Conservation (phyloP, 2,888 invertebrate species). For the Hybos culiciformis region DNA sequence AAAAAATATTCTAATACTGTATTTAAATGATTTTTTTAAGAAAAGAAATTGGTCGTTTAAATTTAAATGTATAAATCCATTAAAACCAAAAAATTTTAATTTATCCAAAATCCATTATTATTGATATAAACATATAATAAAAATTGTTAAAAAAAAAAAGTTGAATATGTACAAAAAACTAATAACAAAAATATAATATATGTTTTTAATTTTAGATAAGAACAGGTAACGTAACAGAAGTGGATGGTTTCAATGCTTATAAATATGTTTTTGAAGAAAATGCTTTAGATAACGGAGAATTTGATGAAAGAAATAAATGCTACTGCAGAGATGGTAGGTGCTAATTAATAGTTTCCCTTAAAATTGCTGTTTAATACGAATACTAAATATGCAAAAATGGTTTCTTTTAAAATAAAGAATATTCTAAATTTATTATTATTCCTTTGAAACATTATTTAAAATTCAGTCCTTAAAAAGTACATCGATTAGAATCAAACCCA, state of each 20-base stretch:
- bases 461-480: no score
- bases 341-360: no score
- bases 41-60: no score
- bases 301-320: constrained; percentile 62
- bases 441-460: no score
- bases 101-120: no score
- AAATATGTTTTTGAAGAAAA: constrained; percentile 64
- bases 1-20: no score
- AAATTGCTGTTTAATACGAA: neutral
- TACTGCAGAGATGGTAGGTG: constrained; percentile 57
- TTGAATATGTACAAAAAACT: neutral
- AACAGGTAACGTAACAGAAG: constrained; percentile 42
- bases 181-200: constrained; percentile 8
- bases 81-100: no score
- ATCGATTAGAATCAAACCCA: no score
- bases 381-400: neutral
- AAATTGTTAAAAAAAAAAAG: neutral
- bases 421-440: no score
- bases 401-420: no score
- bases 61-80: no score
- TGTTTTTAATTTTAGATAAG: constrained; percentile 38
- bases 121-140: neutral
- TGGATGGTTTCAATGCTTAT: constrained; percentile 50
- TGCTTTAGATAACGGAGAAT: constrained; percentile 61
- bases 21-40: no score